phyloP scores from a whole-genome alignment of 2,888 invertebrate species.

The Habroteleia sp. region DNA sequence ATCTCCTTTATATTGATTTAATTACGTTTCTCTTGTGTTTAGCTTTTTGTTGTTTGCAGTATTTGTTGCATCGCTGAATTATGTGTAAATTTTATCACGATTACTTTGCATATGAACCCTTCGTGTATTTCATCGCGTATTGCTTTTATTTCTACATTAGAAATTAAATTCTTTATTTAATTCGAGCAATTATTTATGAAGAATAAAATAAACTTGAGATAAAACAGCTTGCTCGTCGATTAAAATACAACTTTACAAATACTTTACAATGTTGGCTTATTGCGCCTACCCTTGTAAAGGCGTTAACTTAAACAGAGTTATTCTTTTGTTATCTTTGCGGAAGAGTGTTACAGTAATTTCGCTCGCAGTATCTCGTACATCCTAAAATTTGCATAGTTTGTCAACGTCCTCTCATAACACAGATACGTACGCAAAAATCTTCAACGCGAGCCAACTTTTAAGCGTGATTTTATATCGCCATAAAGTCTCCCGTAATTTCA shows the following conservation, averaged over 20 bases:
- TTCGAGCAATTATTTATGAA: too few relatives aligned
- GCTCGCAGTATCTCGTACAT: constrained; percentile 42
- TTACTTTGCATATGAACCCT: too few relatives aligned
- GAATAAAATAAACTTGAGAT: too few relatives aligned
- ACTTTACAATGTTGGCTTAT: constrained; percentile 27
- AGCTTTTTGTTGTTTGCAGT: too few relatives aligned
- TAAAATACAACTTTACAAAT: constrained; percentile 21
- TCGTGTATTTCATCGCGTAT: too few relatives aligned
- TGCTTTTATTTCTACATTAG: too few relatives aligned
- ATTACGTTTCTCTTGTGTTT: too few relatives aligned
- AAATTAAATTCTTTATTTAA: too few relatives aligned
- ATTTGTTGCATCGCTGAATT: too few relatives aligned
- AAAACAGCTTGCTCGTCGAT: too few relatives aligned
- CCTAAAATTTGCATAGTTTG: constrained; percentile 63
- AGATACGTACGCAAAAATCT: constrained; percentile 23
- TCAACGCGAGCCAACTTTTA: constrained; percentile 25
- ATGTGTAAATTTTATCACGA: too few relatives aligned
- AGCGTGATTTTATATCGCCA: constrained; percentile 22
- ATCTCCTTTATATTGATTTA: too few relatives aligned
- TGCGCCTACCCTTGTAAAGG: constrained; percentile 38
- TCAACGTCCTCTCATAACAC: constrained; percentile 28
- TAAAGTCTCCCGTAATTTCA: constrained; percentile 21
- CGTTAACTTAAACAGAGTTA: constrained; percentile 49
- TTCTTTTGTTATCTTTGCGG: constrained; percentile 56
- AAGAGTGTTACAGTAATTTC: constrained; percentile 53